Evolutionary conservation across 2,797 vertebrate genomes (phyloP).

Genomic region (Phalanger gymnotis): DNA sequence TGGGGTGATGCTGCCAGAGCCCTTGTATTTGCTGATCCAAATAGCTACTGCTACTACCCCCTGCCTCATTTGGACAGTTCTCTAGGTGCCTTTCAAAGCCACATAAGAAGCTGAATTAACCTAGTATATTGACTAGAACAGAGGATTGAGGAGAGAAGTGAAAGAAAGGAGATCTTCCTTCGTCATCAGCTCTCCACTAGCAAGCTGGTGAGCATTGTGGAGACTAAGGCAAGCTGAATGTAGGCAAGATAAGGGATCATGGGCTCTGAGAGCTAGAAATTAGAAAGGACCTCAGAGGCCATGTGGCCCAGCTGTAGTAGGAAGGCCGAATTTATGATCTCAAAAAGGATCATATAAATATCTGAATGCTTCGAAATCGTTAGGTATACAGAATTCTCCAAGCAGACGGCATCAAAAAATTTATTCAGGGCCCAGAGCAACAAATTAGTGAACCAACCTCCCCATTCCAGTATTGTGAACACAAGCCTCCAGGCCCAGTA

Average conservation of each 20-base stretch:
- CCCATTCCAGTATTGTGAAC: too few species aligned
- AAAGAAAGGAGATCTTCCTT: background rate
- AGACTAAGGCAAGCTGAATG: background rate
- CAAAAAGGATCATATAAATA: too few species aligned
- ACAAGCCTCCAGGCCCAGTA: too few species aligned
- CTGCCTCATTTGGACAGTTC: background rate
- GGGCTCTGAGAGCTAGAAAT: background rate
- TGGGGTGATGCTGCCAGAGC: background rate
- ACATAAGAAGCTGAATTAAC: background rate
- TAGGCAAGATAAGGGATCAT: background rate
- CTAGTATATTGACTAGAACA: slow-evolving; percentile 14
- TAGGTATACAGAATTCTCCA: too few species aligned
- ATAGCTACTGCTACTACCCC: background rate
- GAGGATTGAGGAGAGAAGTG: slow-evolving; percentile 10
- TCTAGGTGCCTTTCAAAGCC: background rate
- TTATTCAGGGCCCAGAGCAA: too few species aligned
- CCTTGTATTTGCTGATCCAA: background rate
- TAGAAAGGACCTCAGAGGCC: background rate
- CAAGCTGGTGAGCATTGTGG: slow-evolving; percentile 4
- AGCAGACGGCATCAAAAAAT: too few species aligned
- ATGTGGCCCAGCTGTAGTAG: background rate
- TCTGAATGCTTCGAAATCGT: too few species aligned
- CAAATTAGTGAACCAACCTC: too few species aligned
- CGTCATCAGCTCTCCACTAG: background rate
- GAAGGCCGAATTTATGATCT: too few species aligned